Evolutionary conservation across 1,140 invertebrate species (phyloP).

Genomic region (Plutomurus gul): DNA sequence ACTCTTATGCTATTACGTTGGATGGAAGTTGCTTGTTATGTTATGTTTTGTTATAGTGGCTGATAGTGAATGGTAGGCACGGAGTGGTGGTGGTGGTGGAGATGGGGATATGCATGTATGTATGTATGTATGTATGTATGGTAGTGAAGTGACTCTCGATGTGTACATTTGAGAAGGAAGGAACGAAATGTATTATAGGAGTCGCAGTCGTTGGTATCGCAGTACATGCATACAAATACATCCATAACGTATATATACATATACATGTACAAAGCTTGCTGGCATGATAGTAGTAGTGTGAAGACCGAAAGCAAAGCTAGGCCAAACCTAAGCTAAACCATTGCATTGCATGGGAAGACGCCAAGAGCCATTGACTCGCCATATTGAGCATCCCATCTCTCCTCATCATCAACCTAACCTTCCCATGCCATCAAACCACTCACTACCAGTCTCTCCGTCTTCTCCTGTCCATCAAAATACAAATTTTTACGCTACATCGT

Average conservation of each 20-base stretch:
- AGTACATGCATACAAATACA: too few species aligned
- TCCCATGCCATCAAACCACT: constrained; percentile 23
- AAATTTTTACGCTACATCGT: neutral
- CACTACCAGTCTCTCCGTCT: constrained; percentile 33
- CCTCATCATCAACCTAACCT: constrained; percentile 41
- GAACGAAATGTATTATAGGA: too few species aligned
- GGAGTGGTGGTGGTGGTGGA: neutral
- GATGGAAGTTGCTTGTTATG: neutral
- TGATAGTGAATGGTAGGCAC: neutral
- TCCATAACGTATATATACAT: too few species aligned
- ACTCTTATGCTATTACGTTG: too few species aligned
- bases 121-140: neutral
- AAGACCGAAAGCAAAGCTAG: neutral
- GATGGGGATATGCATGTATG: neutral
- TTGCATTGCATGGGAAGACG: constrained; percentile 46
- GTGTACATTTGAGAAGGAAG: too few species aligned
- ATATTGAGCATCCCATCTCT: constrained; percentile 49
- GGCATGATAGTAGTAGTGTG: constrained; percentile 8
- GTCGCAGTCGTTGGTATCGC: too few species aligned
- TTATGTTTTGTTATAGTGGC: neutral
- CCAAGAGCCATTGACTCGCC: constrained; percentile 51
- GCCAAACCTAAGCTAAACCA: constrained; percentile 18
- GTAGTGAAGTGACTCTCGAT: too few species aligned
- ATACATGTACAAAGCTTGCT: too few species aligned
- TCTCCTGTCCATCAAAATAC: constrained; percentile 28